Percentiles rank a stretch among this genome's conserved stretches.
Conservation (phyloP, 2,113 vertebrate species). For the Phoenicopterus ruber region DNA sequence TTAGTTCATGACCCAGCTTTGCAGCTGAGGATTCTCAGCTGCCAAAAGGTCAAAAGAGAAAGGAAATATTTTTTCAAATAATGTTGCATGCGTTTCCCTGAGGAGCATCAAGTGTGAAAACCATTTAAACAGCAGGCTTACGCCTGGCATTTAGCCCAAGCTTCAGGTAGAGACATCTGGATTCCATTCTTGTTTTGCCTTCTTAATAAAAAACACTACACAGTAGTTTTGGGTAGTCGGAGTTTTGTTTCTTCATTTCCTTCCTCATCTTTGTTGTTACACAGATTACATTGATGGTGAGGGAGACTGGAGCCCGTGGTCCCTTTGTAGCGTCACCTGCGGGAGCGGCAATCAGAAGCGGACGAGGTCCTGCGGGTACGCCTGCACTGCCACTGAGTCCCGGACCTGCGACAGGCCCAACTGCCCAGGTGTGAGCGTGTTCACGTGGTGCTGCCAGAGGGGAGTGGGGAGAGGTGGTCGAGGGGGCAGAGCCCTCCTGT, state of each 20-base stretch:
- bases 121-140: conserved; percentile 75
- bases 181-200: conserved; percentile 66
- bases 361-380: conserved; percentile 90
- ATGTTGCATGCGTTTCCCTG: conserved; percentile 38
- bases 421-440: conserved; percentile 81
- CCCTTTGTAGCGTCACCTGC: conserved; percentile 89
- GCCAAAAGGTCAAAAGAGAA: conserved; percentile 59
- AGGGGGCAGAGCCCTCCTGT: neutral
- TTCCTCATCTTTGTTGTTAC: neutral
- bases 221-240: conserved; percentile 17
- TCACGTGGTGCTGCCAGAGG: rapidly evolving
- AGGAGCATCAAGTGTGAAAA: conserved; percentile 65
- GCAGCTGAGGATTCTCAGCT: conserved; percentile 40
- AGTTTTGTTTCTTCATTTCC: neutral
- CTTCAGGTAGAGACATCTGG: conserved; percentile 76
- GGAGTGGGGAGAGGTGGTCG: rapidly evolving
- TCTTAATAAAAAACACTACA: conserved; percentile 36
- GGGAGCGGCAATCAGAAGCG: conserved; percentile 92
- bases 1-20: conserved; percentile 36
- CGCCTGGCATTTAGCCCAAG: conserved; percentile 45
- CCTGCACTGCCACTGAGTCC: conserved; percentile 93
- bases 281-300: conserved; percentile 91
- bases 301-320: conserved; percentile 95
- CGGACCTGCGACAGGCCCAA: conserved; percentile 90
- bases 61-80: conserved; percentile 67